Evolutionary conservation across 2,888 invertebrate genomes (phyloP), one percentile per base, ranked within the genome.

Genomic region (Lepas anatifera): DNA sequence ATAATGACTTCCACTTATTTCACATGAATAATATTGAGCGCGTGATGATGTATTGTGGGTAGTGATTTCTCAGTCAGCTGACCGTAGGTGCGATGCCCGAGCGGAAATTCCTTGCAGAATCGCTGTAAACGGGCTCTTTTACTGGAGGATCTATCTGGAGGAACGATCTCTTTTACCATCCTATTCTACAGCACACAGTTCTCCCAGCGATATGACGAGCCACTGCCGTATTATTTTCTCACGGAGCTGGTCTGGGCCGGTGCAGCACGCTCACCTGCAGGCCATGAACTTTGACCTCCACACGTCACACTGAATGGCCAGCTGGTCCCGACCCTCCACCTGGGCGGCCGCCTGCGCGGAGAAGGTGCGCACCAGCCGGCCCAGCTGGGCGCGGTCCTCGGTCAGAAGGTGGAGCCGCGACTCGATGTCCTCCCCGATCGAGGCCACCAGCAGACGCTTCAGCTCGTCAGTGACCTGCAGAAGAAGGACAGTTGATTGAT

Each of bases 251-350:
- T 10, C 37, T 4, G 25, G 39, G 1, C 13, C 16, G 27, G 16
- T 66, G 8, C 25, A 32, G 18, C 39, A 27, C 69, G 74, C 64
- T 73, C 81, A 90, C 90, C 90, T 91, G 83, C 92, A 92, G 35
- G 96, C 95, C 75, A 95, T 83, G 81, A 94, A 97, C 85, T 96
- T 97, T 78, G 94, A 95, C 73, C 94, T 85, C 95, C 95, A 97
- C 68, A 96, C 93, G 82, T 97, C 95, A 78, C 94, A 93, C 77
- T 95, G 94, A 0, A 95, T 93, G 27, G 92, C 90, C 48, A 96
- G 81, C 85, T 90, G 91, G 79, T 97, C 96, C 4, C 93, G 89
- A 82, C 94, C 92, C 79, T 96, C 95, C 82, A 92, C 91, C 80
- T 95, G 81, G 37, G 79, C 77, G 22, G 73, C 72, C 35, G 73